Conservation (phyloP, 2,113 vertebrate genomes). For the Albula goreensis region DNA sequence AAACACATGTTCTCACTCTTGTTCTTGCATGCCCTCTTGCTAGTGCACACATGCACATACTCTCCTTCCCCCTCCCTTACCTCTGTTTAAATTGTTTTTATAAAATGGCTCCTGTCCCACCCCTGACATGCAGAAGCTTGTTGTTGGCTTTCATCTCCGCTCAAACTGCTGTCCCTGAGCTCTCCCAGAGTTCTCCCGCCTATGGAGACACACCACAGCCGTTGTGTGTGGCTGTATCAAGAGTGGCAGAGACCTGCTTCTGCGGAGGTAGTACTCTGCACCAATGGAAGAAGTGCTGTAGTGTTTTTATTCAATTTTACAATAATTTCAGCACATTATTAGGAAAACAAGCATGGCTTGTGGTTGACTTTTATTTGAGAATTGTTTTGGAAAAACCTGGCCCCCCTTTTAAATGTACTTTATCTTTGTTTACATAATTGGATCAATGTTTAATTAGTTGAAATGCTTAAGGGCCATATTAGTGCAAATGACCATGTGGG, state of each 20-base stretch:
- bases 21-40: background rate
- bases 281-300: background rate
- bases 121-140: background rate
- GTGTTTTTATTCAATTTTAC: background rate
- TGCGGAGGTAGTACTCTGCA: background rate
- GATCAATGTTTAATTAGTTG: conserved; percentile 24
- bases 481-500: background rate
- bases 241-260: background rate
- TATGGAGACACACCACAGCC: background rate
- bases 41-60: background rate
- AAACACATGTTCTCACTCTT: background rate
- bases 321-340: background rate
- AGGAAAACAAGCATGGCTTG: background rate
- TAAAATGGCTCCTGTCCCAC: background rate
- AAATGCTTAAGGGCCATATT: conserved; percentile 14
- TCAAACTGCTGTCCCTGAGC: background rate
- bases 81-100: background rate
- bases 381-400: background rate
- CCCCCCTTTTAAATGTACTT: background rate
- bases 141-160: background rate
- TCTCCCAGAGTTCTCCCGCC: background rate
- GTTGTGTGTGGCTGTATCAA: background rate
- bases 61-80: background rate
- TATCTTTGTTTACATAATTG: conserved; percentile 1
- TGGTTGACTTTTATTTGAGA: background rate